Conservation (phyloP, 1,140 invertebrate genomes). For the Euwallacea similis region DNA sequence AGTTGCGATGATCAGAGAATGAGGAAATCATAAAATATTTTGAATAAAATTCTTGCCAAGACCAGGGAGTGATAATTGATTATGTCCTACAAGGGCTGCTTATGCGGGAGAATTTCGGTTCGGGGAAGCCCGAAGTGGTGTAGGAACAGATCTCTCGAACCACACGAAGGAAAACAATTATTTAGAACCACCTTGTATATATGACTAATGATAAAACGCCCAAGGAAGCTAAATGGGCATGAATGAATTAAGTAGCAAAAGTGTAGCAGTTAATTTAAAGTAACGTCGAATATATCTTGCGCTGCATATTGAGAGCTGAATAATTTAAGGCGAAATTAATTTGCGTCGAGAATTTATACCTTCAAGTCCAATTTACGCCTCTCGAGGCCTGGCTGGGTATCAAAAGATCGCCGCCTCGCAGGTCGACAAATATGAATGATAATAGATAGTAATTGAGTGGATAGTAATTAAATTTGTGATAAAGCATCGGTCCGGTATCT, state of each 20-base stretch:
- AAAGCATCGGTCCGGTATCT: conserved; percentile 30
- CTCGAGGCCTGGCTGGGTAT: conserved; percentile 9
- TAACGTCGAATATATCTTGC: conserved; percentile 20
- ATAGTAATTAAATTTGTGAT: conserved; percentile 38
- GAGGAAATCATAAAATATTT: no score
- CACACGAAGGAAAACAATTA: no score
- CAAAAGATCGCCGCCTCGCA: conserved; percentile 32
- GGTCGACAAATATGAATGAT: conserved; percentile 38
- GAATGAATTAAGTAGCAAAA: no score
- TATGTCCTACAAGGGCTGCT: no score
- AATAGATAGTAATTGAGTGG: conserved; percentile 38
- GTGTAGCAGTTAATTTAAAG: conserved; percentile 9
- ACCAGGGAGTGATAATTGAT: no score
- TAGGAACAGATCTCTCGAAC: no score
- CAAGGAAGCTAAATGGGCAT: no score
- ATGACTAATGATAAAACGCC: no score
- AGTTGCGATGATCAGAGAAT: no score
- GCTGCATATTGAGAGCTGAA: conserved; percentile 28
- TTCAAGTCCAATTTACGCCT: conserved; percentile 33
- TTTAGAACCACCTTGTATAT: background rate
- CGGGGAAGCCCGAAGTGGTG: no score
- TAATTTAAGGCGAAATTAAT: conserved; percentile 32
- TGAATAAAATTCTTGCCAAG: no score
- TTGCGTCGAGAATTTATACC: conserved; percentile 33
- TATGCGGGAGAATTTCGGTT: no score